Evolutionary conservation across 1,140 invertebrate species (phyloP), one percentile per base, ranked within the genome.

Genomic region (Drosophila ficusphila): DNA sequence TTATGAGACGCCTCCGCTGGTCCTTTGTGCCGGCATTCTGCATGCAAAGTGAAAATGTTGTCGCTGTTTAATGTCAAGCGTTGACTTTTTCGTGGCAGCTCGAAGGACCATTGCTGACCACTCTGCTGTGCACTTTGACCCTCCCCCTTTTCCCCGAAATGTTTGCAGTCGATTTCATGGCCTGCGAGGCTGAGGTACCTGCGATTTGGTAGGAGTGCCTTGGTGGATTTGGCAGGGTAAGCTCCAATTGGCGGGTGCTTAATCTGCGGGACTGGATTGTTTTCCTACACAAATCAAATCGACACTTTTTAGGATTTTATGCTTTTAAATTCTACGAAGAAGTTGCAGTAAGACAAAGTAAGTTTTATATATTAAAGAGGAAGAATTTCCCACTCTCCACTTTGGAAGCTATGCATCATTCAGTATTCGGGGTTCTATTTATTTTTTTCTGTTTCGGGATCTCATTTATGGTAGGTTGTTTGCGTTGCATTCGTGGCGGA

Each of bases 51-150:
- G 72, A 85, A 81, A 85, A 86, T 86, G 72, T 86, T 86, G 76
- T 79, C 81, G 72, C 81, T 85, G 81, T 85, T 86, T 85, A 85
- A 85, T 86, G 81, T 85, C 81, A 86, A 85, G 65, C 76, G 76
- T 53, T 57, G 57, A 58, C 48, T 79, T 77, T 68, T 64, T 52
- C 47, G 47, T 16, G 19, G 19, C 12, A 12, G 7, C 19, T 57
- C 19, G 27, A 53, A 57, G 48, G 14, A 33, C 47, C 44, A 29
- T 56, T 31, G 53, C 19, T 19, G 16, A 5, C 34, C 21, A 48
- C 18, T 27, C 39, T 23, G 9, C 18, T 27, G 23, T 23, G 9
- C 21, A 3, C n/a, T 7, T 34, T 12, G 7, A 23, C 19, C 33
- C 49, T 14, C n/a, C 1, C 19, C 27, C 11, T 11, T 21, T 14